Evolutionary conservation across 2,888 invertebrate species (phyloP).

Genomic region (Sarcophaga subvicina): DNA sequence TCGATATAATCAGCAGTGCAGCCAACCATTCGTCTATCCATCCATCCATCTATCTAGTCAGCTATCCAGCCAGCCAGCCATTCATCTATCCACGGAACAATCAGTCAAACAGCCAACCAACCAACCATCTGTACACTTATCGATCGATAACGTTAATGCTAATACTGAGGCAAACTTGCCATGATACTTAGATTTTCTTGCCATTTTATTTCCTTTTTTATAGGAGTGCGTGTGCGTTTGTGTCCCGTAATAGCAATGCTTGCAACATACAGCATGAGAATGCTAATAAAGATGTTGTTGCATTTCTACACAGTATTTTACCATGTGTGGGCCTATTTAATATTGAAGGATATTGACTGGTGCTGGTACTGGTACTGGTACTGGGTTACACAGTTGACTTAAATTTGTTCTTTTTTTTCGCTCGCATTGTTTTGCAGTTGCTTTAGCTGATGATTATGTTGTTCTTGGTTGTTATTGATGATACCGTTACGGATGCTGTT

Average conservation of each 20-base stretch:
- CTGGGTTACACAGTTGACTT: not conserved
- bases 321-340: too few species aligned
- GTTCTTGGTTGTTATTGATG: conserved; percentile 49
- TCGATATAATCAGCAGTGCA: conserved; percentile 36
- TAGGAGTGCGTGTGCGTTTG: too few species aligned
- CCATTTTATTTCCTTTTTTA: not conserved
- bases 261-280: not conserved
- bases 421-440: not conserved
- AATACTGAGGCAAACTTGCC: conserved; percentile 20
- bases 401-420: too few species aligned
- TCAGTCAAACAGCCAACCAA: not conserved
- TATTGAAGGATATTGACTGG: conserved; percentile 3
- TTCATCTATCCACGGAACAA: not conserved
- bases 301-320: not conserved
- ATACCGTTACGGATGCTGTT: conserved; percentile 35
- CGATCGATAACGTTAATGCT: conserved; percentile 59
- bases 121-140: conserved; percentile 1
- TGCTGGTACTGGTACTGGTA: conserved; percentile 35
- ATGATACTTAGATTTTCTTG: not conserved
- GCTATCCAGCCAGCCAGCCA: not conserved
- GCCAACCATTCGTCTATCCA: conserved; percentile 6
- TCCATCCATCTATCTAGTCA: conserved; percentile 6
- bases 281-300: conserved; percentile 45
- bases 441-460: conserved; percentile 5
- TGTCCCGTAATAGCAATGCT: too few species aligned